These are phyloP conservation scores for Archips xylosteana DNA, from an alignment of 2,888 invertebrate genomes.

Conservation along the genomic window DNA sequence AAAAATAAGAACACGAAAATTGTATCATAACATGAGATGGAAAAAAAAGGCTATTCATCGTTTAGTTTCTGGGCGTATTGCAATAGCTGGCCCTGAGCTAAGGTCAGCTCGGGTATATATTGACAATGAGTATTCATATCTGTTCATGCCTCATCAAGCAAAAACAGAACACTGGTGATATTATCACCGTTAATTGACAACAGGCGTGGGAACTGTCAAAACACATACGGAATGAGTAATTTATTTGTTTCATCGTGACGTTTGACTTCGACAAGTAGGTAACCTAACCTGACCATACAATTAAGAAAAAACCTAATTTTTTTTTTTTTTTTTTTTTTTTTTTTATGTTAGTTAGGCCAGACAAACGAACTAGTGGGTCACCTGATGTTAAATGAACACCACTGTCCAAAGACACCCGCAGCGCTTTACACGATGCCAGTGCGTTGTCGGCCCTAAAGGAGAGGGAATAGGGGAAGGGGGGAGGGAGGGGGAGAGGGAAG, in stretches of 20 bases:
- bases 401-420: too few species aligned
- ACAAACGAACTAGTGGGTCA: too few species aligned
- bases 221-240: conserved; percentile 29
- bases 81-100: conserved; percentile 59
- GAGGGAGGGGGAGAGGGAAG: too few species aligned
- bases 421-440: too few species aligned
- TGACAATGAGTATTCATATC: conserved; percentile 51
- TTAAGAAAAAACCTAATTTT: too few species aligned
- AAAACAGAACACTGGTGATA: conserved; percentile 47
- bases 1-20: conserved; percentile 60
- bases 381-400: too few species aligned
- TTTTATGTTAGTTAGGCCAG: too few species aligned
- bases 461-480: too few species aligned
- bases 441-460: too few species aligned
- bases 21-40: conserved; percentile 56
- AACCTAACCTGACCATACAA: neutral
- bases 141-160: conserved; percentile 46
- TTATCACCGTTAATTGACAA: conserved; percentile 41
- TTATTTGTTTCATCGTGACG: conserved; percentile 22
- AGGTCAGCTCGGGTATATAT: conserved; percentile 53
- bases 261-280: neutral
- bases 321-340: too few species aligned
- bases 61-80: conserved; percentile 44
- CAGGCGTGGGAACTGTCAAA: conserved; percentile 53
- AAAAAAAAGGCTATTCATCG: conserved; percentile 56